phyloP scores from a whole-genome alignment of 2,113 vertebrate species.

The Athene noctua region DNA sequence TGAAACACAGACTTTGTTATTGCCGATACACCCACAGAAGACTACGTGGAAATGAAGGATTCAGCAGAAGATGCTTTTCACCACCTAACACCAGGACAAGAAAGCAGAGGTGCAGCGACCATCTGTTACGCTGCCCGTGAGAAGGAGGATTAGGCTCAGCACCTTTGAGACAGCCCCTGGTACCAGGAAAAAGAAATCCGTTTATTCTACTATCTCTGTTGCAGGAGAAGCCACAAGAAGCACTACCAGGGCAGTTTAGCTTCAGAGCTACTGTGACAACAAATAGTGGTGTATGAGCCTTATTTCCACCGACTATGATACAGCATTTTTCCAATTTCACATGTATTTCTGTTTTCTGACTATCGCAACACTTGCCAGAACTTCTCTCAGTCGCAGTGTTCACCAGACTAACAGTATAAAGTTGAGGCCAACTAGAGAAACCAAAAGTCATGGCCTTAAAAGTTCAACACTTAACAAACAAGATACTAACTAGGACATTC shows the following conservation, averaged over 20 bases:
- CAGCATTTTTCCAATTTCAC: background rate
- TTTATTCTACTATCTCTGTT: background rate
- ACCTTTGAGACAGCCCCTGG: slow-evolving; percentile 2
- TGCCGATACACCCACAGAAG: slow-evolving; percentile 23
- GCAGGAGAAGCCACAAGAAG: background rate
- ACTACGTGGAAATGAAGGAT: background rate
- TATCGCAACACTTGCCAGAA: background rate
- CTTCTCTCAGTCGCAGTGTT: background rate
- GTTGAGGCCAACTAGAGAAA: background rate
- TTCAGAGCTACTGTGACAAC: background rate
- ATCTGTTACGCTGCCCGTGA: background rate
- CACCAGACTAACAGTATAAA: background rate
- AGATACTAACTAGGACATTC: background rate
- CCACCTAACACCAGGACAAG: background rate
- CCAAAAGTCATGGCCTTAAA: background rate
- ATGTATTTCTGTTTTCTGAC: background rate
- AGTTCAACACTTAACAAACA: slow-evolving; percentile 9
- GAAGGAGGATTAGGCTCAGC: background rate
- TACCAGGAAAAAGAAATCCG: background rate
- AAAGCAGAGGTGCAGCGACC: slow-evolving; percentile 16
- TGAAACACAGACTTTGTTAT: slow-evolving; percentile 49
- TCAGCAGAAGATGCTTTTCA: background rate
- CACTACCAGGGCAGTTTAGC: background rate
- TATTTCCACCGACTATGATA: background rate
- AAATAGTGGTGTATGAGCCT: background rate